Conservation (phyloP, 2,113 vertebrate species). For the Sigmodon hispidus region DNA sequence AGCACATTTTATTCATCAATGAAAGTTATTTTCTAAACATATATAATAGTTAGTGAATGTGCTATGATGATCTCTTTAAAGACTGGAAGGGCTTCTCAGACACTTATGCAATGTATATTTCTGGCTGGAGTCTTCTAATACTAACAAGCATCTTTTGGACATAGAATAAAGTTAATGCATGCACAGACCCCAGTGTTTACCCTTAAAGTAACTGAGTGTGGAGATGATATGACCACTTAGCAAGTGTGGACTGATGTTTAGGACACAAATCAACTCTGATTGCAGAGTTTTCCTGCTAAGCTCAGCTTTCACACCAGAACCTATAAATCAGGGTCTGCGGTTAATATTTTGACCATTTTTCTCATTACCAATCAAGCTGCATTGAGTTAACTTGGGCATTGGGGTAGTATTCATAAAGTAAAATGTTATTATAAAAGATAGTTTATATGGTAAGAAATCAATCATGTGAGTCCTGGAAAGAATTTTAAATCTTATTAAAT, state of each 20-base stretch:
- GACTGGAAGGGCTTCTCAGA: neutral
- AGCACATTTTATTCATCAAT: neutral
- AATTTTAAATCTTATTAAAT: conserved; percentile 63
- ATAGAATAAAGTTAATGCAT: conserved; percentile 15
- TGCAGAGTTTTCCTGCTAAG: neutral
- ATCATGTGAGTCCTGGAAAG: conserved; percentile 8
- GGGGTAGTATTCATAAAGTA: conserved; percentile 58
- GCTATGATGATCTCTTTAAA: neutral
- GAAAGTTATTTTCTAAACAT: conserved; percentile 21
- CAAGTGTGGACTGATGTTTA: conserved; percentile 6
- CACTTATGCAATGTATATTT: neutral
- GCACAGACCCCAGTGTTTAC: neutral
- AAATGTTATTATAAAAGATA: conserved; percentile 69
- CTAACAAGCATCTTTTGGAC: neutral
- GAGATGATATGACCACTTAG: neutral
- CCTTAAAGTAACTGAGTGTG: neutral
- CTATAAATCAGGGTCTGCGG: conserved; percentile 15
- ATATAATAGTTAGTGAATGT: neutral
- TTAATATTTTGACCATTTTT: conserved; percentile 62
- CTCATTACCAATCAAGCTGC: conserved; percentile 44
- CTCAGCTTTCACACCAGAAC: neutral
- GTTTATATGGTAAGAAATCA: conserved; percentile 67
- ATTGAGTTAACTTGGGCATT: conserved; percentile 53
- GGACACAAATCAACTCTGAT: conserved; percentile 31
- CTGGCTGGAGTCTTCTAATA: neutral